Evolutionary conservation across 1,140 invertebrate genomes (phyloP).

Genomic region (Heliothis virescens): DNA sequence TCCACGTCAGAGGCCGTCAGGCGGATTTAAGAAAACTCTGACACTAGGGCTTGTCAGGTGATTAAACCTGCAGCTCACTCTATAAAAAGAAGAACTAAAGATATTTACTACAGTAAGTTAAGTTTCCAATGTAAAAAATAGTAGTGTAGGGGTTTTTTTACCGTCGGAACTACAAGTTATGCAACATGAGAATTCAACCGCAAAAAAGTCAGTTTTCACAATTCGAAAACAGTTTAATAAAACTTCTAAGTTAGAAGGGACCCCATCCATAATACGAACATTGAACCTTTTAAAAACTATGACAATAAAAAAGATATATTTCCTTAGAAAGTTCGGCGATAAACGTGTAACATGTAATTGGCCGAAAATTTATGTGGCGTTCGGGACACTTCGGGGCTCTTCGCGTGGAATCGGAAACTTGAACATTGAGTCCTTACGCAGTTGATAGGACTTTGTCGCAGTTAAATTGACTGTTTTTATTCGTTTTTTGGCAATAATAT

Average conservation of each 20-base stretch:
- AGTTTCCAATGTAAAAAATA: no score
- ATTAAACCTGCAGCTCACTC: no score
- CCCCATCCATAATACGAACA: slow-evolving; percentile 45
- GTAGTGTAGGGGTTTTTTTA: no score
- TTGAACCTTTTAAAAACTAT: slow-evolving; percentile 72
- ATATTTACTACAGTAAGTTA: no score
- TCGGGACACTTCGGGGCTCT: slow-evolving; percentile 46
- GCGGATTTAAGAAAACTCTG: no score
- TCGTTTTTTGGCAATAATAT: slow-evolving; percentile 31
- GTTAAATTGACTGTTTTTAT: slow-evolving; percentile 21
- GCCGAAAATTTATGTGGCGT: slow-evolving; percentile 65
- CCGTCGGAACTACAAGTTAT: no score
- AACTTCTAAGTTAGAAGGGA: slow-evolving; percentile 16
- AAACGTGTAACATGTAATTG: slow-evolving; percentile 71
- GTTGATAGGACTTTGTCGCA: slow-evolving; percentile 43
- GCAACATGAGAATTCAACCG: not conserved
- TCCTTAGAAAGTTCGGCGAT: slow-evolving; percentile 61
- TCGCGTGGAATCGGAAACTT: slow-evolving; percentile 56
- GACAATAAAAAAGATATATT: slow-evolving; percentile 76
- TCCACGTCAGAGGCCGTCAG: no score
- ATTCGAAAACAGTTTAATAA: slow-evolving; percentile 28
- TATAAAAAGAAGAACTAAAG: no score
- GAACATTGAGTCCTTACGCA: slow-evolving; percentile 49
- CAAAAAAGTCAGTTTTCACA: not conserved
- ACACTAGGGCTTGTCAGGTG: no score